Conservation (phyloP, 2,888 invertebrate genomes). For the Julus scanicus region DNA sequence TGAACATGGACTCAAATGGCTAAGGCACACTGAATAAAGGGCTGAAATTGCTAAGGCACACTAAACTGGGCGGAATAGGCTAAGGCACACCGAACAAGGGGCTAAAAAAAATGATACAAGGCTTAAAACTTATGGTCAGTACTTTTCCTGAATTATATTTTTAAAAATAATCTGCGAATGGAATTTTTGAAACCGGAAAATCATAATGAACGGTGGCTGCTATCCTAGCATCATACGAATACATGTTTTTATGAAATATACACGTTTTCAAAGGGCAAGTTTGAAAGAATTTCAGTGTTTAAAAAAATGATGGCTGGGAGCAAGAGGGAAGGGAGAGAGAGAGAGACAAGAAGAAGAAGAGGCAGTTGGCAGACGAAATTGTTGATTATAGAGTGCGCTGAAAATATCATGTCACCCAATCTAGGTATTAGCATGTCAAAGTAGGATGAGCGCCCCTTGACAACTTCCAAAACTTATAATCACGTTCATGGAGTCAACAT, state of each 20-base stretch:
- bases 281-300: background rate
- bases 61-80: no score
- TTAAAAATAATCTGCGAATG: background rate
- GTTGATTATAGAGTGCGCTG: constrained; percentile 27
- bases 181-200: background rate
- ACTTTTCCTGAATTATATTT: no score
- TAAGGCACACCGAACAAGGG: no score
- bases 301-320: constrained; percentile 21
- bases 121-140: no score
- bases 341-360: background rate
- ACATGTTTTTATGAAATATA: background rate
- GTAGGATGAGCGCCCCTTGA: constrained; percentile 43
- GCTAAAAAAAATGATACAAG: no score
- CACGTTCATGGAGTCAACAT: constrained; percentile 40
- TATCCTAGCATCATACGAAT: background rate
- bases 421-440: constrained; percentile 52
- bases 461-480: constrained; percentile 47
- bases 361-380: constrained; percentile 22
- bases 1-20: no score
- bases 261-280: constrained; percentile 4
- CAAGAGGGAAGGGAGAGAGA: constrained; percentile 14
- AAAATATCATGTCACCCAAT: constrained; percentile 51
- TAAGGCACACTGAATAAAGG: no score
- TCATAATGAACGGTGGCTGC: background rate
- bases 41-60: no score